Base-by-base conservation (phyloP, 2,888 invertebrate species). In the Autographa gamma region DNA sequence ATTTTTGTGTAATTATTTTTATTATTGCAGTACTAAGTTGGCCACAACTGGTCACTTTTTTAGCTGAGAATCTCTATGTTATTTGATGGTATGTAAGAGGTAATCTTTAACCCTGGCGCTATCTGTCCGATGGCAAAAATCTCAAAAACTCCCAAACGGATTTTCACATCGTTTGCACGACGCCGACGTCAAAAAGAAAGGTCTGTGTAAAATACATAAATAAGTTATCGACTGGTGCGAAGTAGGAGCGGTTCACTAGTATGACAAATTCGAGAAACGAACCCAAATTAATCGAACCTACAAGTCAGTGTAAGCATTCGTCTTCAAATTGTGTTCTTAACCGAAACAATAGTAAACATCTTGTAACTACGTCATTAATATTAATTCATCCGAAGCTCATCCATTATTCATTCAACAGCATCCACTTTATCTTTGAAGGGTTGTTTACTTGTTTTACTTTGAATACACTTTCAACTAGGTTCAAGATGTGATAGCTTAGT, bases 341-440 rank as follows among this genome's bases (percentile, higher is more conserved):
- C 31, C 38, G 16, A 74, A 71, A 77, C 71, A 77, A 74, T 77
- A 74, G 81, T 69, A 77, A 80, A 79, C 81, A 80, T 74, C 61
- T 74, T 61, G 65, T 74, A 71, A 77, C 64, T 77, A 80, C 41
- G 60, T 80, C 71, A 74, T 81, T 72, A 73, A 76, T 80, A 78
- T 78, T 73, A 80, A 78, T 76, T 76, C 80, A 18, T 63, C 61
- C 58, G 56, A 66, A 60, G 38, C 77, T 80, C 73, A 78, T 78
- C 77, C 63, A 67, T 80, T 76, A 78, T 80, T 78, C 78, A 78
- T 80, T 60, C 67, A 67, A 69, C 69, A 18, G 63, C 77, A 78
- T 78, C 78, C 73, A 80, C 69, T 76, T 75, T 75, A 75, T 77
- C 77, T 79, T 76, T 73, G 66, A 76, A 69, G 67, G 69, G 80